A percentile compares a stretch with the other conserved stretches of the same genome.
Evolutionary conservation across 2,797 vertebrate species (phyloP).

Genomic region (Micromesistius poutassou): DNA sequence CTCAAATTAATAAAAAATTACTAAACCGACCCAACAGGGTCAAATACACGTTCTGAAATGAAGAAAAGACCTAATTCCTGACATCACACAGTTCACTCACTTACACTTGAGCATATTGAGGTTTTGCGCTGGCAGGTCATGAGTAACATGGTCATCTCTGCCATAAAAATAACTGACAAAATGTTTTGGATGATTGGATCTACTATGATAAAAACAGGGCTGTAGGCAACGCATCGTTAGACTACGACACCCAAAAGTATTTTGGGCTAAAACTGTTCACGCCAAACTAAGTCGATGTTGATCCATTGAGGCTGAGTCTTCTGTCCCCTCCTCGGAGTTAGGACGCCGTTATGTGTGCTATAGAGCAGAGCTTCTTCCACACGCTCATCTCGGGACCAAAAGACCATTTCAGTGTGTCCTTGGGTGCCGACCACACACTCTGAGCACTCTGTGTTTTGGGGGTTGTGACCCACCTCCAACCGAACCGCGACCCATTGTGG

Average conservation of each 20-base stretch:
- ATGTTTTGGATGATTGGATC: neutral
- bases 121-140: conserved; percentile 15
- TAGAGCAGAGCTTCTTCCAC: neutral
- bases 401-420: neutral
- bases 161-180: conserved; percentile 5
- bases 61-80: neutral
- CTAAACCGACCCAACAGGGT: neutral
- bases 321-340: neutral
- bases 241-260: neutral
- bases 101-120: neutral
- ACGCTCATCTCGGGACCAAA: neutral
- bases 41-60: neutral
- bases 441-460: neutral
- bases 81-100: neutral
- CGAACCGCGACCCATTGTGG: neutral
- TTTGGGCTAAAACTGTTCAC: neutral
- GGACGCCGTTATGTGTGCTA: neutral
- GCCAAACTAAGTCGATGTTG: neutral
- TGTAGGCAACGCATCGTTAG: neutral
- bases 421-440: neutral
- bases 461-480: neutral
- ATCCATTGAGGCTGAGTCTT: neutral
- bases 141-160: conserved; percentile 11
- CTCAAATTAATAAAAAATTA: neutral
- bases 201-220: neutral